Evolutionary conservation across 2,113 vertebrate genomes (phyloP), one percentile per base, ranked within the genome.

Genomic region (Chaetorhynchus papuensis): DNA sequence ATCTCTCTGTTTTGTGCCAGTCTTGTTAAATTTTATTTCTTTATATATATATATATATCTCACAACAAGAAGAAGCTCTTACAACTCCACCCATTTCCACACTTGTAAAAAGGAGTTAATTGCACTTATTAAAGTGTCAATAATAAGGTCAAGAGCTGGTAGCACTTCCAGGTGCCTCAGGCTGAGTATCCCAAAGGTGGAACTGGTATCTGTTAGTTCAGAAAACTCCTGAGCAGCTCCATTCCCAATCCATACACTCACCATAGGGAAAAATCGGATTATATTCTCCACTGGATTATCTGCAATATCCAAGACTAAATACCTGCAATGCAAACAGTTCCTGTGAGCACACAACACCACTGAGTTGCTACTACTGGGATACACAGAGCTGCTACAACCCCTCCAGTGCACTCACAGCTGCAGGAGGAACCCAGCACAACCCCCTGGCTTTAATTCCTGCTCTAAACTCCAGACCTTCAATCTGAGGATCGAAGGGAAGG

Each of bases 241-340:
- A 7, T 49, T 63, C 90, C 81, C 77, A 42, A 33, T 2, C 45
- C 64, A 66, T 5, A 42, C 44, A 99, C 99, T 98, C 97, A 99
- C 99, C 98, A 97, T 98, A 66, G 99, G 99, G 96, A 99, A 99
- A 99, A 99, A 99, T 71, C 99, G 94, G 95, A 99, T 99, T 91
- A 99, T 99, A 96, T 99, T 99, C 98, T 99, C 99, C 97, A 99
- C 98, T 82, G 99, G 99, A 98, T 99, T 99, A 99, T 99, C 99
- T 95, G 99, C 99, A 97, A 99, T 99, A 98, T 99, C 99, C 98
- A 99, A 98, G 89, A 99, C 99, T 98, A 99, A 99, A 98, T 99
- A 99, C 98, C 99, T 99, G 92, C 91, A 97, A 98, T 2, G 24
- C 87, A 80, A 98, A 89, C 35, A 97, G 68, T 10, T 50, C 10